phyloP scores from a whole-genome alignment of 2,888 invertebrate genomes.

The Limnephilus rhombicus region DNA sequence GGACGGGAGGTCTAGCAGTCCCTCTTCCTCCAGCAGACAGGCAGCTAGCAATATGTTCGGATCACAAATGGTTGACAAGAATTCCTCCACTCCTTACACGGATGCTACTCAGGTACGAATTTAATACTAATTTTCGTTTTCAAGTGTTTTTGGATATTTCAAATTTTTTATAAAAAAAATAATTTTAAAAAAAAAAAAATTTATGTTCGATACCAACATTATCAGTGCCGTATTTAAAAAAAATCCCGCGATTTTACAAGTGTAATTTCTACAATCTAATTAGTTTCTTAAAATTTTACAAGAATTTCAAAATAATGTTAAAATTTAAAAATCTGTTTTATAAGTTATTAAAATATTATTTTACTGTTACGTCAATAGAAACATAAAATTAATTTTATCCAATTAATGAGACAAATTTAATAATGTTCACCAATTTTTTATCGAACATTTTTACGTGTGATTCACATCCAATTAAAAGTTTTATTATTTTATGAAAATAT shows the following conservation, averaged over 20 bases:
- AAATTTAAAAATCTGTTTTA: background rate
- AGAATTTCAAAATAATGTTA: background rate
- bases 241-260: background rate
- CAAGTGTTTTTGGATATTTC: background rate
- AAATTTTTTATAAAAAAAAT: background rate
- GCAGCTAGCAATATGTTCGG: conserved; percentile 83
- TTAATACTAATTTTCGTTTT: background rate
- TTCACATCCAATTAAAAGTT: background rate
- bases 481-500: background rate
- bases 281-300: background rate
- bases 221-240: background rate
- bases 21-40: conserved; percentile 81
- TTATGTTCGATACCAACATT: no score
- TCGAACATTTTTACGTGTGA: background rate
- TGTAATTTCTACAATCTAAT: background rate
- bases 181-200: background rate
- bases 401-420: background rate
- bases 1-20: conserved; percentile 79
- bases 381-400: background rate
- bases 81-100: conserved; percentile 96
- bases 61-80: conserved; percentile 92
- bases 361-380: background rate
- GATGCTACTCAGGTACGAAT: conserved; percentile 94
- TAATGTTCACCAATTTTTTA: background rate
- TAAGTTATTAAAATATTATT: background rate